Evolutionary conservation across 2,888 invertebrate genomes (phyloP).

Genomic region (Bombyx huttoni): DNA sequence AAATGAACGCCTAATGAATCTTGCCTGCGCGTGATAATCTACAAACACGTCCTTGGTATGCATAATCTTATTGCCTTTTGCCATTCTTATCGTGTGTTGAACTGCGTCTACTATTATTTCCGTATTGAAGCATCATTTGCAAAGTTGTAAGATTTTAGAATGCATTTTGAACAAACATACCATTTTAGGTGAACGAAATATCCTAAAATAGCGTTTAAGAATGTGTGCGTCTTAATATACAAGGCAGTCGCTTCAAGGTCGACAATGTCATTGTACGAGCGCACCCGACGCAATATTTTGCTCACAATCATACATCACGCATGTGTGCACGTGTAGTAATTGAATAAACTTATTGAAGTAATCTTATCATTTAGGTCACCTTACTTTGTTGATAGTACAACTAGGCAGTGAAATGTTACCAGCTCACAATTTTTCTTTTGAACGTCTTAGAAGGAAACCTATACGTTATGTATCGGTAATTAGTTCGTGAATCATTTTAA

Average conservation of each 20-base stretch:
- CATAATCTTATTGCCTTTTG: conserved; percentile 39
- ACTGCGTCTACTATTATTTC: conserved; percentile 37
- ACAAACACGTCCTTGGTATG: conserved; percentile 51
- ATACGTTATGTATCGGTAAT: no score
- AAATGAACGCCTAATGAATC: not conserved
- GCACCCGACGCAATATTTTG: conserved; percentile 48
- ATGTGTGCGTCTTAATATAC: conserved; percentile 42
- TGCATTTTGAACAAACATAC: conserved; percentile 2
- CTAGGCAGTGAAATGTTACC: conserved; percentile 25
- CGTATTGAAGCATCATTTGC: conserved; percentile 7
- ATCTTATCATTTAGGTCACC: conserved; percentile 73
- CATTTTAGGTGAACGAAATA: conserved; percentile 5
- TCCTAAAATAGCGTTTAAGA: conserved; percentile 16
- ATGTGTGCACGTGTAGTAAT: conserved; percentile 27
- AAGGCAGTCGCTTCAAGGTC: conserved; percentile 62
- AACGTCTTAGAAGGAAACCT: not conserved
- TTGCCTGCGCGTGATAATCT: conserved; percentile 24
- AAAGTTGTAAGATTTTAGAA: not conserved
- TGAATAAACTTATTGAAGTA: conserved; percentile 47
- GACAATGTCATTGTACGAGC: conserved; percentile 68
- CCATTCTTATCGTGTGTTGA: conserved; percentile 68
- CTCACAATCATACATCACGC: conserved; percentile 24
- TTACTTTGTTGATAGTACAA: conserved; percentile 60
- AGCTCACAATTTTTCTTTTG: conserved; percentile 14
- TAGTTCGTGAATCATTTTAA: no score